Evolutionary conservation across 2,113 vertebrate genomes (phyloP), one percentile per base, ranked within the genome.

Genomic region (Perca flavescens): DNA sequence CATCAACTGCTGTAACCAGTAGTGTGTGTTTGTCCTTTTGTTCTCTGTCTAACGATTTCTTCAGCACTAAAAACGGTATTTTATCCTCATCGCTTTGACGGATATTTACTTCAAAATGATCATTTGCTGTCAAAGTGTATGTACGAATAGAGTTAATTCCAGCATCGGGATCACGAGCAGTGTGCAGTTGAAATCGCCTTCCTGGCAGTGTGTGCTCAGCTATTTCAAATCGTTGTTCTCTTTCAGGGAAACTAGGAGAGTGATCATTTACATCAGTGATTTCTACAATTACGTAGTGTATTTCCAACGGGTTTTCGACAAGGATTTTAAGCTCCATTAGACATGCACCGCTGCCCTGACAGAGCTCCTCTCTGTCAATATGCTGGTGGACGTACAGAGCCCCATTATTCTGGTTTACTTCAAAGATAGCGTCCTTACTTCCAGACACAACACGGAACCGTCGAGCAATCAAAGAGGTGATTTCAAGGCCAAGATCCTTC

Each of bases 181-280:
- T 73, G 6, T 92, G 89, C 13, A 94, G 43, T n/a, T 92, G 89
- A 47, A 95, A 93, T 47, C 93, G 65, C 3, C 34, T 85, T 22
- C 93, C 91, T 1, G 86, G 87, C 0, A 83, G 1, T 0, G 89
- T 84, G 0, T 89, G 88, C 43, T 95, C 93, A 0, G 1, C n/a
- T 21, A 94, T 91, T 62, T 95, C 85, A 58, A 95, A 79, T 31
- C 3, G 0, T 70, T 89, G 89, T 8, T 91, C 52, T 9, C 28
- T 91, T 52, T 91, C 91, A 0, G 74, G 69, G 12, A 95, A 94
- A 58, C 0, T 57, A 0, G 93, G 93, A 2, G 89, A 65, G 49
- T 94, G 83, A n/a, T 95, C 94, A 77, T 95, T 95, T 4, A 94
- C 82, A 72, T 95, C 94, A 1, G 52, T 80, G 15, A 95, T 85